Evolutionary conservation across 2,113 vertebrate genomes (phyloP).

Genomic region (Strix uralensis): DNA sequence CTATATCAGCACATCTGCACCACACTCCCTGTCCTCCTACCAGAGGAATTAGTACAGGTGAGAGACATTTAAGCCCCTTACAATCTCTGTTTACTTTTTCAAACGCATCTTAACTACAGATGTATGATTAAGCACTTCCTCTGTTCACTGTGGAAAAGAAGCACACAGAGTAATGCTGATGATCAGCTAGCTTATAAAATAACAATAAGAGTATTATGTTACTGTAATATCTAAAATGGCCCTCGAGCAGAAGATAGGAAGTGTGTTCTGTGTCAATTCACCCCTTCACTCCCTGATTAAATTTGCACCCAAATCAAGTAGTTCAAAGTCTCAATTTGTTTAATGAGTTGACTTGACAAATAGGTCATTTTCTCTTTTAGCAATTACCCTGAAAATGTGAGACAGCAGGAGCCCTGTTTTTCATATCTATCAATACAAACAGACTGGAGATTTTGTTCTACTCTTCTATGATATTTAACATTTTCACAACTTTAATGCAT

Average conservation of each 20-base stretch:
- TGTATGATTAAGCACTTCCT: not conserved
- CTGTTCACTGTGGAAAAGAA: not conserved
- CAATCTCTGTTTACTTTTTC: not conserved
- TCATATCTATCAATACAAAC: not conserved
- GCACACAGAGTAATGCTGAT: not conserved
- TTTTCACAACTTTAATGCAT: not conserved
- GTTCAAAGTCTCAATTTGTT: slow-evolving; percentile 34
- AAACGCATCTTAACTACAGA: not conserved
- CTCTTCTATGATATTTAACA: not conserved
- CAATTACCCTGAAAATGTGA: not conserved
- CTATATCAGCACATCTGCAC: not conserved
- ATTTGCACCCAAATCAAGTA: slow-evolving; percentile 27
- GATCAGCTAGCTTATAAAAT: not conserved
- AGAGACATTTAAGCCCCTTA: not conserved
- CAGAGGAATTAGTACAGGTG: not conserved
- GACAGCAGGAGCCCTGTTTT: not conserved
- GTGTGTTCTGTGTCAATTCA: not conserved
- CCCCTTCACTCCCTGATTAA: slow-evolving; percentile 1
- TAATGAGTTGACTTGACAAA: slow-evolving; percentile 22
- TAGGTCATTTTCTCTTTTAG: not conserved
- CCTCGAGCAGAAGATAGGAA: not conserved
- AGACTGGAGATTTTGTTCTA: not conserved
- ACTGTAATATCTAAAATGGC: not conserved
- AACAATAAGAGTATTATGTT: not conserved
- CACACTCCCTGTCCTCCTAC: not conserved